phyloP scores from a whole-genome alignment of 2,797 vertebrate species.

The Decapterus maruadsi region DNA sequence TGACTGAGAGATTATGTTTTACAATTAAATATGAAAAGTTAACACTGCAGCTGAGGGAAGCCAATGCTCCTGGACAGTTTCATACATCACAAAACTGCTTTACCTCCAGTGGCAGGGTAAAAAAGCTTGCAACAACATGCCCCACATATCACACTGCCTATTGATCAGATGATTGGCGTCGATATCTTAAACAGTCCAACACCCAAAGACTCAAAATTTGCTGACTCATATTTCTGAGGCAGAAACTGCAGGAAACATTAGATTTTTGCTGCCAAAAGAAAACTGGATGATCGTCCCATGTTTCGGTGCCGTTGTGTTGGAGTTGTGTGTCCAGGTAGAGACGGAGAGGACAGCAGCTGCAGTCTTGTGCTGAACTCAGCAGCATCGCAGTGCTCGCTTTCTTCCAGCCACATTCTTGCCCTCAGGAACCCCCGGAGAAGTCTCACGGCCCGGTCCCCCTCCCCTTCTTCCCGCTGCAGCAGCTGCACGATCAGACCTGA shows the following conservation, averaged over 20 bases:
- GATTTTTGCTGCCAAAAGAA: background rate
- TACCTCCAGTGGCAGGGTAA: background rate
- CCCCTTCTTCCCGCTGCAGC: conserved; percentile 24
- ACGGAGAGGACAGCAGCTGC: conserved; percentile 9
- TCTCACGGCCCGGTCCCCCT: background rate
- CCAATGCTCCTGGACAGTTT: background rate
- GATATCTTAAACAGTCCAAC: background rate
- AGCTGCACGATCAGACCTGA: conserved; percentile 40
- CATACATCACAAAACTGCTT: background rate
- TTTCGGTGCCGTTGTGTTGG: background rate
- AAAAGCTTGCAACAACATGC: background rate
- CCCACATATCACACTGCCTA: background rate
- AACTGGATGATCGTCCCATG: no score
- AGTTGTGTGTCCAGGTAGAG: conserved; percentile 17
- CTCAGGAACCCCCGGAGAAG: conserved; percentile 33
- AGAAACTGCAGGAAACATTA: background rate
- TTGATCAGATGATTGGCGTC: background rate
- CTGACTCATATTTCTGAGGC: background rate
- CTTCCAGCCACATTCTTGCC: conserved; percentile 47
- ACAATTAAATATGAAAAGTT: background rate
- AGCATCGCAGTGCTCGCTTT: background rate
- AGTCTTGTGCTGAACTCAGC: conserved; percentile 36
- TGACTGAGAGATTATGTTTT: background rate
- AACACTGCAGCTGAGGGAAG: background rate
- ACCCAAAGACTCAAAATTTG: background rate